These are phyloP conservation scores for Taeniopygia guttata DNA, from an alignment of 2,797 vertebrate genomes.

Conservation along the genomic window DNA sequence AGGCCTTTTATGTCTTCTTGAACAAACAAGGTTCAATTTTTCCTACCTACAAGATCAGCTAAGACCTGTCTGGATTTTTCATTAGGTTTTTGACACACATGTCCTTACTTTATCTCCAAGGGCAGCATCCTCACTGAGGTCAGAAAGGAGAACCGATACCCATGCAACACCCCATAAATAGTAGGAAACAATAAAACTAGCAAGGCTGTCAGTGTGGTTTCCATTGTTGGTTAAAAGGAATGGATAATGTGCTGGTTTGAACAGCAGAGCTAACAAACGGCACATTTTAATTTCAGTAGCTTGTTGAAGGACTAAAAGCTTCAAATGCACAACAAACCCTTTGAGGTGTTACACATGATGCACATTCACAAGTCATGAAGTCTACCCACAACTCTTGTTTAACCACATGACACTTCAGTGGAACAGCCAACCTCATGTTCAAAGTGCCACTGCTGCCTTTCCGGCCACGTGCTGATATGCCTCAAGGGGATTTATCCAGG, in stretches of 20 bases:
- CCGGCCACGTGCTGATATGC: neutral
- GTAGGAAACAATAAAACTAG: neutral
- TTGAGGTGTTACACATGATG: neutral
- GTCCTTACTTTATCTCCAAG: neutral
- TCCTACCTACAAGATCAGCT: neutral
- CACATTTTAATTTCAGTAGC: conserved; percentile 65
- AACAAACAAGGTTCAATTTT: neutral
- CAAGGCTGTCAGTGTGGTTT: neutral
- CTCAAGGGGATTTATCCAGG: neutral
- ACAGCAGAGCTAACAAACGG: conserved; percentile 66
- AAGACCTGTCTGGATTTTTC: neutral
- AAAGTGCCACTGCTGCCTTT: neutral
- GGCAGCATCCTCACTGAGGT: neutral
- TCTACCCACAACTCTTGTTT: neutral
- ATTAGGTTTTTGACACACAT: neutral
- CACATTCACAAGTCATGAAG: conserved; percentile 26
- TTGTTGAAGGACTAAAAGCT: conserved; percentile 38
- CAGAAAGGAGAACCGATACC: neutral
- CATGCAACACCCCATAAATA: neutral
- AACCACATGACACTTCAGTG: neutral
- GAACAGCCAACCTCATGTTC: neutral
- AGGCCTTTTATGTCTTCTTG: neutral
- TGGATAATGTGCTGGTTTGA: conserved; percentile 57
- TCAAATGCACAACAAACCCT: neutral
- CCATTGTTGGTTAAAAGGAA: conserved; percentile 48